Conservation (phyloP, 2,797 vertebrate genomes). For the Kryptolebias ocellatus region DNA sequence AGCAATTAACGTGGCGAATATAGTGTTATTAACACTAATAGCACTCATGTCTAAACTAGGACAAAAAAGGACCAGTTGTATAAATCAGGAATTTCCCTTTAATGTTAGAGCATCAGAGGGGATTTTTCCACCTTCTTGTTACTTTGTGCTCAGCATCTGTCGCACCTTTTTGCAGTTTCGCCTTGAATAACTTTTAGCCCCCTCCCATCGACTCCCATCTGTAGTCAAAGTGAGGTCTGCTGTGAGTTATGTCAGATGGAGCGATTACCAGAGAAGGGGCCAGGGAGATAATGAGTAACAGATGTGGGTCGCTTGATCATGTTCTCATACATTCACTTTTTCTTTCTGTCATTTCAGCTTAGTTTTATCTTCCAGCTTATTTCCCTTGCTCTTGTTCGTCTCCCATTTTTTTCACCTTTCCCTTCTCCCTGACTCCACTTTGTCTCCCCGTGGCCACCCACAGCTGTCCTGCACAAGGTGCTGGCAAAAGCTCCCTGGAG, state of each 20-base stretch:
- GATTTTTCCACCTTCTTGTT: conserved; percentile 18
- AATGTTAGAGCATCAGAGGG: conserved; percentile 4
- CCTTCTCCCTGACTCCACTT: conserved; percentile 21
- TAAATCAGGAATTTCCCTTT: conserved; percentile 20
- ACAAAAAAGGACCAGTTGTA: conserved; percentile 2
- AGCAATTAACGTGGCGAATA: conserved; percentile 48
- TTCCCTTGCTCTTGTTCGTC: conserved; percentile 60
- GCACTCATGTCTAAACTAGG: conserved; percentile 18
- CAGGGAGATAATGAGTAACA: conserved; percentile 90
- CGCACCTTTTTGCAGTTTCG: conserved; percentile 70
- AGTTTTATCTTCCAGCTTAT: conserved; percentile 12
- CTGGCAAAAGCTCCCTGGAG: conserved; percentile 79
- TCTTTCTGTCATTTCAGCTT: conserved; percentile 40
- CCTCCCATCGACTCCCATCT: conserved; percentile 69
- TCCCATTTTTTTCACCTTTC: conserved; percentile 15
- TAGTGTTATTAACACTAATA: conserved; percentile 37
- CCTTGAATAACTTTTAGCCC: conserved; percentile 76
- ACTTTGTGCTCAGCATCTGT: conserved; percentile 21
- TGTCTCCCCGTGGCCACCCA: conserved; percentile 90
- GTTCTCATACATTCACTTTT: conserved; percentile 51
- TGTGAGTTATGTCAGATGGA: conserved; percentile 91
- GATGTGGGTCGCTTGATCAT: conserved; percentile 84
- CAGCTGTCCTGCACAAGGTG: conserved; percentile 87
- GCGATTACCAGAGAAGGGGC: conserved; percentile 88
- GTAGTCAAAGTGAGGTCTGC: conserved; percentile 87